phyloP scores from a whole-genome alignment of 1,140 invertebrate genomes.

The Harpegnathos saltator region DNA sequence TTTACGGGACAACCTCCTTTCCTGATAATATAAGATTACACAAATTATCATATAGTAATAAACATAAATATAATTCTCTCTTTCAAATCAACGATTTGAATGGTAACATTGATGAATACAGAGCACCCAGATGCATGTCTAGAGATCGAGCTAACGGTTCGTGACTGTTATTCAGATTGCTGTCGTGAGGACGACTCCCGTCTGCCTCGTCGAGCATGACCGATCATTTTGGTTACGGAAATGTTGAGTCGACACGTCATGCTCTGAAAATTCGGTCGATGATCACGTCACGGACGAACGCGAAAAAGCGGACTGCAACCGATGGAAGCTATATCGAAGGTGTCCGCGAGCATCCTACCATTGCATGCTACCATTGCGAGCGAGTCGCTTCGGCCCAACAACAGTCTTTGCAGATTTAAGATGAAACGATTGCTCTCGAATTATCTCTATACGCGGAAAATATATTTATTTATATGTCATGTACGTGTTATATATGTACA shows the following conservation, averaged over 20 bases:
- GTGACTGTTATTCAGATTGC: slow-evolving; percentile 37
- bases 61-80: not conserved
- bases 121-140: slow-evolving; percentile 9
- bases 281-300: slow-evolving; percentile 18
- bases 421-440: not conserved
- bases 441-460: not conserved
- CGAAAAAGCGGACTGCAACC: slow-evolving; percentile 4
- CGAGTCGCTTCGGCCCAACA: not conserved
- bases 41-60: no score
- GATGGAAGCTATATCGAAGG: not conserved
- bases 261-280: slow-evolving; percentile 41
- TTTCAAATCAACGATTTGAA: slow-evolving; percentile 41
- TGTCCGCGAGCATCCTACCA: not conserved
- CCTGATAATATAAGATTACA: no score
- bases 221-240: slow-evolving; percentile 19
- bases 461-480: not conserved
- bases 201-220: slow-evolving; percentile 36
- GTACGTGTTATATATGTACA: no score
- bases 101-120: not conserved
- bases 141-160: slow-evolving; percentile 38
- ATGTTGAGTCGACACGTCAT: slow-evolving; percentile 23
- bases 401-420: not conserved
- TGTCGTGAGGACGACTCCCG: slow-evolving; percentile 18
- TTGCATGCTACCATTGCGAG: not conserved
- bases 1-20: no score